Evolutionary conservation across 2,797 vertebrate species (phyloP).

Genomic region (Diplodus sargus): DNA sequence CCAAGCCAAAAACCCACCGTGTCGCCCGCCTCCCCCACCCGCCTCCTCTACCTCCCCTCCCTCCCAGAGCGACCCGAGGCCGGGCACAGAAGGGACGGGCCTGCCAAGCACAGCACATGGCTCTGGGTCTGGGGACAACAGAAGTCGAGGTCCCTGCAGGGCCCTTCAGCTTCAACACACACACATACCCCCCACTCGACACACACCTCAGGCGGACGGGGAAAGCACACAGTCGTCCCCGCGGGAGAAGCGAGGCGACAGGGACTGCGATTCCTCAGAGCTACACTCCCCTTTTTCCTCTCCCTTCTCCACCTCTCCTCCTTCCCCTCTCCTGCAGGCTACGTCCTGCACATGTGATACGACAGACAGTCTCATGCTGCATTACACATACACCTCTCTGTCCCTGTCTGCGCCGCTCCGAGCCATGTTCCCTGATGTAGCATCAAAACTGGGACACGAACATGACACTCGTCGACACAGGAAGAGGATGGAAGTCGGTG

Average conservation of each 20-base stretch:
- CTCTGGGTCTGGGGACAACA: slow-evolving; percentile 74
- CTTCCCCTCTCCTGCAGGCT: slow-evolving; percentile 62
- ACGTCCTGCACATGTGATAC: slow-evolving; percentile 76
- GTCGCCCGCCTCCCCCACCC: slow-evolving; percentile 30
- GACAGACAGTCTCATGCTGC: slow-evolving; percentile 76
- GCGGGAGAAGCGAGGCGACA: slow-evolving; percentile 65
- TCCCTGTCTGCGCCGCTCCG: slow-evolving; percentile 61
- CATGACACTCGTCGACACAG: slow-evolving; percentile 41
- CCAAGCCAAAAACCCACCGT: slow-evolving; percentile 11
- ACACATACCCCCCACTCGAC: slow-evolving; percentile 24
- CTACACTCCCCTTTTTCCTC: slow-evolving; percentile 55
- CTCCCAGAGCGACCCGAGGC: slow-evolving; percentile 63
- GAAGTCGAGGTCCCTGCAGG: slow-evolving; percentile 76
- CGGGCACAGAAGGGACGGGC: slow-evolving; percentile 63
- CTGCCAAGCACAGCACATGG: slow-evolving; percentile 78
- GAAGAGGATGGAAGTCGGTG: slow-evolving; percentile 22
- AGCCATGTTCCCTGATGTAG: slow-evolving; percentile 69
- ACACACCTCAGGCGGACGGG: slow-evolving; percentile 66
- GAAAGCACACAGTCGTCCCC: slow-evolving; percentile 68
- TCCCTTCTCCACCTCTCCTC: slow-evolving; percentile 64
- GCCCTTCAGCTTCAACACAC: slow-evolving; percentile 60
- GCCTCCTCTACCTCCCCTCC: slow-evolving; percentile 41
- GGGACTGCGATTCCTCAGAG: slow-evolving; percentile 75
- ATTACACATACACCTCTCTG: slow-evolving; percentile 79
- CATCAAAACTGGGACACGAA: slow-evolving; percentile 76